Base-by-base conservation (phyloP, 2,888 invertebrate genomes). In the Plebejus melissa region DNA sequence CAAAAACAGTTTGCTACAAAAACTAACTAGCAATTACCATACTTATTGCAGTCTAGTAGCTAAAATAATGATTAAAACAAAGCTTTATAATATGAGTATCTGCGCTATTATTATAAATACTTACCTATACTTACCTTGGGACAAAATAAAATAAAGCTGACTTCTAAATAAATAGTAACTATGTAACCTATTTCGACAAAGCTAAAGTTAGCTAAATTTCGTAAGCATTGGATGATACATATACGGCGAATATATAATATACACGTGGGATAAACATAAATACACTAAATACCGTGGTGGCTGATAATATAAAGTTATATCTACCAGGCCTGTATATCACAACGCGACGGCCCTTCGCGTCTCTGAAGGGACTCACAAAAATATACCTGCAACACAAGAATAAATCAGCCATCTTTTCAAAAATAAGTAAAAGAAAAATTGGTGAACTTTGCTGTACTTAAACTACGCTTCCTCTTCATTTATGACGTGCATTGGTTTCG, bases 241-340 rank as follows among this genome's bases (percentile, higher is more conserved):
- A 28, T 3, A 38, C n/a, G n/a, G 32, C 32, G 13, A 70, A 70
- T 41, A n/a, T 6, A 11, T 5, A 70, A 38, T 54, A 58, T 76
- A 69, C 13, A 74, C 32, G 36, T 57, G 38, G 1, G 41, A 74
- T 54, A 69, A 16, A 71, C 22, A 70, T 75, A 75, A n/a, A 60
- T 75, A 72, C 41, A 36, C 72, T 65, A 71, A 22, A 60, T 70
- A 76, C 28, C 77, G 81, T 81, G 78, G 78, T 79, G 79, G 82
- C 80, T 82, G 82, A 80, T 81, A 81, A 79, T 79, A 78, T 79
- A 82, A 81, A 80, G 79, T 78, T 80, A 85, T 87, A 88, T 83
- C 83, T 94, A 97, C 97, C 96, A 86, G 96, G 96, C 89, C 96
- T 94, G 80, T 96, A 96, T 80, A 97, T 95, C 80, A 97, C 94